Base-by-base conservation (phyloP, 1,140 invertebrate genomes). In the Coelopa frigida region DNA sequence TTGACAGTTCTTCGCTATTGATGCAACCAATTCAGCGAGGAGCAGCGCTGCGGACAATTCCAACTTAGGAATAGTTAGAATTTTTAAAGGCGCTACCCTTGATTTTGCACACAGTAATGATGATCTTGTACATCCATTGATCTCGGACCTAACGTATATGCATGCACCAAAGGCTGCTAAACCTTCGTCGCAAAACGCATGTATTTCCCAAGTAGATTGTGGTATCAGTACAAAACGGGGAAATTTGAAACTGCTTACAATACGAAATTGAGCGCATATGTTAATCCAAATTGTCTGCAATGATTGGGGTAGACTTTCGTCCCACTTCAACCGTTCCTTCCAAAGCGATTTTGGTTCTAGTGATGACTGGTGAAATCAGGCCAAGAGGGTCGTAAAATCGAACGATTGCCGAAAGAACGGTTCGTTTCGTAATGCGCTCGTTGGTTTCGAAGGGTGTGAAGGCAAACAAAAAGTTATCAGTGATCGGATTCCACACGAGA, bases 151-250 rank as follows among this genome's bases (percentile, higher is more conserved):
- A 6, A 64, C 18, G 53, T 63, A 68, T 21, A 66, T 45, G 7
- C 53, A 55, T 23, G 61, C 55, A 5, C 61, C 70, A 51, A 70
- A 74, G 4, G 60, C 70, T 0, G 29, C 42, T 43, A 60, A 46
- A 5, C 58, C 64, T 0, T 65, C 63, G 50, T 73, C 71, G 11
- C 46, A 57, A 51, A 72, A 75, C 12, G 61, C 62, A 45, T 70
- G 59, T 22, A 51, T 31, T 18, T 38, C 22, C n/a, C 10, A 6
- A 14, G 10, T 24, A 8, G 26, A 14, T n/a, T 42, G 26, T 26
- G 22, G 40, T 18, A 20, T 20, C 22, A 15, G 22, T 32, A 32
- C 21, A 5, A n/a, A 24, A 5, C 39, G 21, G 12, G 21, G 21
- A 29, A 42, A 7, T 42, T 17, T 17, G 4, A 44, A 31, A 6